phyloP scores from a whole-genome alignment of 2,113 vertebrate species.

The Phyllostomus discolor region DNA sequence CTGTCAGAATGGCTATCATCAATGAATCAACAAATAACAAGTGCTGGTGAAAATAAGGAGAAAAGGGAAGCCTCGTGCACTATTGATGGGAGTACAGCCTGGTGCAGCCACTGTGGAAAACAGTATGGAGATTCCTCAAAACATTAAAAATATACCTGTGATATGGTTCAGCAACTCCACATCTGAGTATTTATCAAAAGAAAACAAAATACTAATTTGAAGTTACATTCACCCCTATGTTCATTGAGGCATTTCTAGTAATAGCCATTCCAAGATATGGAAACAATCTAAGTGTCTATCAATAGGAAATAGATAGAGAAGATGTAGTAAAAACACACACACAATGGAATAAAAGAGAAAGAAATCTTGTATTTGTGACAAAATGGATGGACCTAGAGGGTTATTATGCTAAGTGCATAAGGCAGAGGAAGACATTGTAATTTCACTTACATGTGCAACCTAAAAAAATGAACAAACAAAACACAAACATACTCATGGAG shows the following conservation, averaged over 20 bases:
- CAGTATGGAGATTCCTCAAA: background rate
- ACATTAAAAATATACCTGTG: no score
- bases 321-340: background rate
- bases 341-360: background rate
- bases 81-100: background rate
- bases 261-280: background rate
- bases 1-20: background rate
- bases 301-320: background rate
- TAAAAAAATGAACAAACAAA: background rate
- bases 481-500: background rate
- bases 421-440: background rate
- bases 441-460: background rate
- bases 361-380: background rate
- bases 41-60: background rate
- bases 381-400: no score
- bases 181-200: background rate
- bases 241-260: background rate
- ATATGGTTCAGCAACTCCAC: no score
- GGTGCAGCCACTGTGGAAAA: background rate
- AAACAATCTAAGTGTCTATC: background rate
- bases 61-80: background rate
- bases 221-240: background rate
- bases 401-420: background rate
- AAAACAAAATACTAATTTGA: background rate
- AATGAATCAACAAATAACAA: background rate